These are phyloP conservation scores for Autographa gamma DNA, from an alignment of 2,888 invertebrate species.

Conservation along the genomic window DNA sequence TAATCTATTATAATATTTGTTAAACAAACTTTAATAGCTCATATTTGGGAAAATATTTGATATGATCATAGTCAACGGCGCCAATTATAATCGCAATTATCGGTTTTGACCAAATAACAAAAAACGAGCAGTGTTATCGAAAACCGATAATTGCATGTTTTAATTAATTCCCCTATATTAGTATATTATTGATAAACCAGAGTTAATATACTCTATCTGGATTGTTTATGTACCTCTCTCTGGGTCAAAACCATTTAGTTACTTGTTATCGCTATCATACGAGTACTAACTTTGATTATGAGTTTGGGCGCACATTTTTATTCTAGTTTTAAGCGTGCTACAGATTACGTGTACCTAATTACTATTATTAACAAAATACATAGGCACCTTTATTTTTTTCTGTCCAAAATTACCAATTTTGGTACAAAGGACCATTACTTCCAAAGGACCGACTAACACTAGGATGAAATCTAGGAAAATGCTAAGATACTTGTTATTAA, in stretches of 20 bases:
- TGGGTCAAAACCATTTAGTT: conserved; percentile 24
- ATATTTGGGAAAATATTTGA: neutral
- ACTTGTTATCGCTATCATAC: conserved; percentile 30
- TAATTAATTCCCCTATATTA: conserved; percentile 33
- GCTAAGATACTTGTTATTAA: neutral
- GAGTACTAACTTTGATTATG: conserved; percentile 4
- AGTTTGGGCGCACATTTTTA: conserved; percentile 2
- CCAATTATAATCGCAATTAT: neutral
- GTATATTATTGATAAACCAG: conserved; percentile 24
- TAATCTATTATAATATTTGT: neutral
- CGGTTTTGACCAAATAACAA: neutral
- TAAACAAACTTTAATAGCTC: neutral
- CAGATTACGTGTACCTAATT: too few species aligned
- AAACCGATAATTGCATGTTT: conserved; percentile 27
- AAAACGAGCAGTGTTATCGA: conserved; percentile 28
- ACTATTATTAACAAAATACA: too few species aligned
- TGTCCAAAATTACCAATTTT: too few species aligned
- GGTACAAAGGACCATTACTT: too few species aligned
- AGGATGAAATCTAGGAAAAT: neutral
- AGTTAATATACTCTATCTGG: neutral
- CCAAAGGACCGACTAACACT: neutral
- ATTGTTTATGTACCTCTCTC: conserved; percentile 13
- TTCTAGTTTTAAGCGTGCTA: neutral
- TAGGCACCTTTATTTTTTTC: too few species aligned
- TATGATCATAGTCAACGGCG: neutral